Evolutionary conservation across 2,888 invertebrate species (phyloP), one percentile per base, ranked within the genome.

Genomic region (Agrypnus murinus): DNA sequence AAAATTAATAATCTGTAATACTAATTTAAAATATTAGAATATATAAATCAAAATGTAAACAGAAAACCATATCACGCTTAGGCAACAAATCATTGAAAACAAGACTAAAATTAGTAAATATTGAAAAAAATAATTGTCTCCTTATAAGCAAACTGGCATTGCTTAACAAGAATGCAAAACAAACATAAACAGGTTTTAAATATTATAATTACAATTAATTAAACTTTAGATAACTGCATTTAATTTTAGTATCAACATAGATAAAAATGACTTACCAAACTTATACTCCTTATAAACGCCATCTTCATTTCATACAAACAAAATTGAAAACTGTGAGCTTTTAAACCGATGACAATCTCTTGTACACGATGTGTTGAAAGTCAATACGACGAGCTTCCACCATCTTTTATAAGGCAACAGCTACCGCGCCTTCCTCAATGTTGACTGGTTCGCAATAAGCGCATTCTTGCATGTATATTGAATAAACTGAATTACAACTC

Each of bases 401-500:
- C 64, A 69, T 69, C 64, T 50, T 69, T 69, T 69, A 69, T 69
- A 69, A 57, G 25, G 58, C 57, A 31, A 64, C 65, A 55, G 71
- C 63, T 75, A 77, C 79, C 82, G 76, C 83, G 77, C 83, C 79
- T 82, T 78, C 75, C 76, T 79, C 81, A 82, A 81, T 81, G 81
- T 77, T 81, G 81, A 81, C 81, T 77, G 77, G 79, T 81, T 81
- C 75, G 72, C 77, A 80, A 79, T 78, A 76, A 78, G 80, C 79
- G 81, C 82, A 83, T 82, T 78, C 78, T 75, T 76, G 74, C 73
- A 74, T 74, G 69, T 72, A 67, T 71, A 73, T 36, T 14, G 14
- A 50, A 63, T 63, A 63, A 50, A 50, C 17, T 17, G 34, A 75
- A 63, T 65, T 55, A 43, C 7, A 59, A 10, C 55, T 25, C 25